A percentile compares a stretch with the other conserved stretches of the same genome.
Conservation (phyloP, 2,888 invertebrate genomes). For the Patella ulyssiponensis region DNA sequence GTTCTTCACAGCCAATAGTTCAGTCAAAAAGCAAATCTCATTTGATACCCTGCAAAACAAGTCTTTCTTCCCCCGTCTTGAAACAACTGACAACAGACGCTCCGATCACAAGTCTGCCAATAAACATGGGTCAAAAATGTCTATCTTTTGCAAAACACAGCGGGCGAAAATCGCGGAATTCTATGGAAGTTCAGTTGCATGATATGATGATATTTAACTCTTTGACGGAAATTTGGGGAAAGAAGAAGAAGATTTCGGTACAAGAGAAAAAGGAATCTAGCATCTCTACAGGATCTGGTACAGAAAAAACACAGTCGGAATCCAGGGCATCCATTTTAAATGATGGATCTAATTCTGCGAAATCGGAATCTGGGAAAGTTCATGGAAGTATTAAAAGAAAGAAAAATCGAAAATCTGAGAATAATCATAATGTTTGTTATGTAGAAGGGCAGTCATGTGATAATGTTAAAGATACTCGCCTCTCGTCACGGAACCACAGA, state of each 20-base stretch:
- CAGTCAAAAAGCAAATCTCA: background rate
- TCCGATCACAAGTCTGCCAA: background rate
- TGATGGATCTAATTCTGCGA: too few species aligned
- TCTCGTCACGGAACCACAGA: too few species aligned
- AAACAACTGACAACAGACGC: background rate
- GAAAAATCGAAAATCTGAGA: too few species aligned
- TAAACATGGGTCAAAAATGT: background rate
- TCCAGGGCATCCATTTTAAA: too few species aligned
- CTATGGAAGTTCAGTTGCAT: conserved; percentile 4
- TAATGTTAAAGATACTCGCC: too few species aligned
- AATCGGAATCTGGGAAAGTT: too few species aligned
- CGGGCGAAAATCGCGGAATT: background rate
- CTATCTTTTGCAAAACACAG: background rate
- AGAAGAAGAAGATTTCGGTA: background rate
- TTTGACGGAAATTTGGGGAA: background rate
- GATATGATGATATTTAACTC: background rate
- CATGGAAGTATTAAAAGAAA: too few species aligned
- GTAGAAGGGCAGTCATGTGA: too few species aligned
- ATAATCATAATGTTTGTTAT: too few species aligned
- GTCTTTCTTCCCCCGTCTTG: background rate
- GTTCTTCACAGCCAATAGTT: background rate
- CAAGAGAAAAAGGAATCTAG: too few species aligned
- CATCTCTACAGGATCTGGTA: too few species aligned
- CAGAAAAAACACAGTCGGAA: too few species aligned
- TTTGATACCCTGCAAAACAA: background rate